Base-by-base conservation (phyloP, 2,888 invertebrate species). In the Aspidiotus destructor region DNA sequence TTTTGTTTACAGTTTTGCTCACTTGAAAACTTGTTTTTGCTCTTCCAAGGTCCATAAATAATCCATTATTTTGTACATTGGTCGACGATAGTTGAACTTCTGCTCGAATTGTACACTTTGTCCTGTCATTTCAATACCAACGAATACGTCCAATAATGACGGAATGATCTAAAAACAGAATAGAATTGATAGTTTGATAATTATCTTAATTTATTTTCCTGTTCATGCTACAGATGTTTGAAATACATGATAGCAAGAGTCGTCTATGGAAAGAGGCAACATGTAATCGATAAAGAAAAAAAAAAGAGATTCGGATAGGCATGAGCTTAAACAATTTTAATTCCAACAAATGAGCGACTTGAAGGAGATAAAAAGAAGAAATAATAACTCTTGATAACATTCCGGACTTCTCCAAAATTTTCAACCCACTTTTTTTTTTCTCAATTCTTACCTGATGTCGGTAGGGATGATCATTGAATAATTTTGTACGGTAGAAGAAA, bases 61-160 rank as follows among this genome's bases (percentile, higher is more conserved):
- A 76, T 93, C 88, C 85, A 97, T 89, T 1, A 94, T 87, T 52
- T 86, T 82, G 76, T 97, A 96, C 94, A 97, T 96, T 2, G 96
- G 96, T 54, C 92, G 83, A 28, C 96, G 83, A 77, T 97, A 97
- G 78, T 94, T 93, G 78, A 97, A 97, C 79, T 96, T 97, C 78
- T 96, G 93, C 76, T 96, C 96, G 76, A 96, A 96, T 75, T 92
- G 89, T 17, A 96, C 95, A 75, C 88, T 91, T 77, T 95, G 92
- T 0, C 96, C 96, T 0, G 95, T 95, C 91, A 95, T 92, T 80
- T 97, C 96, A 71, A 97, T 97, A 72, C 91, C 89, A n/a, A 97
- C 95, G 77, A 96, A 97, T 9, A 97, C 94, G 75, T 92, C 85
- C 69, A 96, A 79, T 41, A 97, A 79, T 75, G 86, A 88, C 58